Conservation (phyloP, 2,888 invertebrate genomes). For the Tortricodes alternella region DNA sequence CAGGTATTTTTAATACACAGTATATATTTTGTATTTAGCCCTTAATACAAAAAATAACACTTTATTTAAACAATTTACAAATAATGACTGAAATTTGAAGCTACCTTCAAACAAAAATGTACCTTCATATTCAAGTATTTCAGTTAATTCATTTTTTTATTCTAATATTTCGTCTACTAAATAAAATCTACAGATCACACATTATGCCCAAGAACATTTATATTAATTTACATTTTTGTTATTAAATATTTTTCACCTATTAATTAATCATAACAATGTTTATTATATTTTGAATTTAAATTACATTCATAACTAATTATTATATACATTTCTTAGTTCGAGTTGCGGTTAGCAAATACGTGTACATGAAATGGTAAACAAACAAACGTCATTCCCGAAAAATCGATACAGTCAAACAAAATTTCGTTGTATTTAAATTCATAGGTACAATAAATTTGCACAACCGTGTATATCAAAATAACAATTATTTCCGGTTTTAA, state of each 20-base stretch:
- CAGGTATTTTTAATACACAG: no score
- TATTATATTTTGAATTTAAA: slow-evolving; percentile 1
- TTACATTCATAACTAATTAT: neutral
- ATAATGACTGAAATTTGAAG: no score
- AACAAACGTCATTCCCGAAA: neutral
- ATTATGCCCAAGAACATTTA: slow-evolving; percentile 63
- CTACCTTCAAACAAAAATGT: no score
- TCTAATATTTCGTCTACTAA: slow-evolving; percentile 54
- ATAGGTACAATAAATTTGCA: no score
- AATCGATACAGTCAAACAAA: neutral
- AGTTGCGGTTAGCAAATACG: neutral
- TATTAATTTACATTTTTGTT: slow-evolving; percentile 52
- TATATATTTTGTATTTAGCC: no score
- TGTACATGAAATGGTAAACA: neutral
- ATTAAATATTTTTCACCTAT: slow-evolving; percentile 45
- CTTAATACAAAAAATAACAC: no score
- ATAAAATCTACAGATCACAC: slow-evolving; percentile 64
- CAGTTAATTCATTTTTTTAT: slow-evolving; percentile 35
- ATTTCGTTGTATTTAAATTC: neutral
- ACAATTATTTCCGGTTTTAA: no score
- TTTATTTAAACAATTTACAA: no score
- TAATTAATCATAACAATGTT: slow-evolving; percentile 20
- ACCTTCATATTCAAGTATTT: slow-evolving; percentile 24
- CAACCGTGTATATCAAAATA: no score
- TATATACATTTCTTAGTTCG: slow-evolving; percentile 20